A percentile compares a stretch with the other conserved stretches of the same genome.
phyloP scores from a whole-genome alignment of 2,797 vertebrate genomes.

The Cossypha niveicapilla region DNA sequence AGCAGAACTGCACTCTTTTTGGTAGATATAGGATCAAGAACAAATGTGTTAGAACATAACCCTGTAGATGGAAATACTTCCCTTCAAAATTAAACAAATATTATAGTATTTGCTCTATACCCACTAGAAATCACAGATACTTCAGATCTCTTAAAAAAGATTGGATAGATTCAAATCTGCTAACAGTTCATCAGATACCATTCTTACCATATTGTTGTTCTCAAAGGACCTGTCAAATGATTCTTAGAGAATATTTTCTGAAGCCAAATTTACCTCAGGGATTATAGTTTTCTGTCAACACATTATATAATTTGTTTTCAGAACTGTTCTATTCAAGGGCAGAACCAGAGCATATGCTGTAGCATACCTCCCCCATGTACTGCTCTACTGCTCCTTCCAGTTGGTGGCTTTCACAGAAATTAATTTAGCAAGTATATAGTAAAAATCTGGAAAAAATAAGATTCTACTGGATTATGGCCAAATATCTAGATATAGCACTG shows the following conservation, averaged over 20 bases:
- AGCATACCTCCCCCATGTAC: constrained; percentile 45
- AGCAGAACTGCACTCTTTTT: not conserved
- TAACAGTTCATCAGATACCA: not conserved
- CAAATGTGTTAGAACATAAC: not conserved
- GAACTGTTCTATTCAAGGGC: constrained; percentile 63
- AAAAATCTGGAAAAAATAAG: constrained; percentile 63
- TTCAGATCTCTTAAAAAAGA: not conserved
- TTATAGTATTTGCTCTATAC: not conserved
- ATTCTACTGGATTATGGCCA: constrained; percentile 39
- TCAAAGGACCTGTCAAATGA: constrained; percentile 37
- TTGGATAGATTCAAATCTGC: not conserved
- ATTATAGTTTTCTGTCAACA: constrained; percentile 64
- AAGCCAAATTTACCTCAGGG: constrained; percentile 58
- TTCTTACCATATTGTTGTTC: constrained; percentile 18
- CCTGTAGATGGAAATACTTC: not conserved
- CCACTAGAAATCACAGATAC: not conserved
- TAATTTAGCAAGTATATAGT: constrained; percentile 59
- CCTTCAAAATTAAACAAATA: not conserved
- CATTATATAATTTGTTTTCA: constrained; percentile 70
- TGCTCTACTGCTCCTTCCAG: constrained; percentile 26
- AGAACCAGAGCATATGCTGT: constrained; percentile 64
- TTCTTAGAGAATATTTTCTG: constrained; percentile 50
- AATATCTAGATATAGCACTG: not conserved
- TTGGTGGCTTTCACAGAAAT: constrained; percentile 55
- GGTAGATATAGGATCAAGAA: not conserved